Conservation (phyloP, 2,797 vertebrate species). For the Lindbergichthys nudifrons region DNA sequence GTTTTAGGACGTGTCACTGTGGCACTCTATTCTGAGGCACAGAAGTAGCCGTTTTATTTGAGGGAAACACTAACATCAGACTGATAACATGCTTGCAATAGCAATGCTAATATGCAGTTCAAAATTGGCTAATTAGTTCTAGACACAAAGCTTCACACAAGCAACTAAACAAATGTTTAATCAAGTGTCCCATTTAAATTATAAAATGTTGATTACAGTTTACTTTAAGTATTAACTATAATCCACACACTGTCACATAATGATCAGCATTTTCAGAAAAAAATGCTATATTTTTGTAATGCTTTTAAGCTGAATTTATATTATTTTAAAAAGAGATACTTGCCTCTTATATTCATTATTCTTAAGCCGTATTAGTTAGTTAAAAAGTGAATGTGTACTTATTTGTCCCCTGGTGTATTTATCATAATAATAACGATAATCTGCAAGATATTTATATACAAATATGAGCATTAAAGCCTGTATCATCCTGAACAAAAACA, state of each 20-base stretch:
- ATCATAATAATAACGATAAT: neutral
- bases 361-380: neutral
- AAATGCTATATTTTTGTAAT: neutral
- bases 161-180: neutral
- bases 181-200: neutral
- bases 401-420: neutral
- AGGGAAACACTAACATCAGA: neutral
- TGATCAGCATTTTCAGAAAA: neutral
- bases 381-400: neutral
- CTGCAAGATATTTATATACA: neutral
- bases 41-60: neutral
- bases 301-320: neutral
- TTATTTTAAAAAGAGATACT: neutral
- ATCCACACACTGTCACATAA: neutral
- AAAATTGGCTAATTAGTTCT: neutral
- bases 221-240: neutral
- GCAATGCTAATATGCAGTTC: neutral
- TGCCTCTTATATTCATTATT: neutral
- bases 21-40: neutral
- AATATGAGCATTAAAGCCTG: conserved; percentile 1
- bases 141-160: neutral
- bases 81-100: neutral
- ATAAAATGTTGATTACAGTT: neutral
- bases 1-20: too few species aligned
- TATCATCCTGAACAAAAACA: conserved; percentile 7